Conservation (phyloP, 2,888 invertebrate species). For the Octodonta nipae region DNA sequence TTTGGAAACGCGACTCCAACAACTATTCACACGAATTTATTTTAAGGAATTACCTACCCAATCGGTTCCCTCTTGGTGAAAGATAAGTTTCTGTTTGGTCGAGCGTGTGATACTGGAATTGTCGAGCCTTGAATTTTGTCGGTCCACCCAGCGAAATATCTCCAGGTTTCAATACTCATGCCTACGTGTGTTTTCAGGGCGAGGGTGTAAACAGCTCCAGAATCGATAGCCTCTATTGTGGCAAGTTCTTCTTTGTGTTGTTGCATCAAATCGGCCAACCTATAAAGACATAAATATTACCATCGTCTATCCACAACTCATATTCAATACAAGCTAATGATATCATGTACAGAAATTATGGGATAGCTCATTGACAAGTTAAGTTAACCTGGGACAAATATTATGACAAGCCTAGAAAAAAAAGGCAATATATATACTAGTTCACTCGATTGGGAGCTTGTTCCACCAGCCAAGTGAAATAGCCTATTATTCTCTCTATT, state of each 20-base stretch:
- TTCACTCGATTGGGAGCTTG: too few relatives aligned
- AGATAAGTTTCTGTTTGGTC: conserved; percentile 80
- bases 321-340: too few relatives aligned
- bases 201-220: conserved; percentile 91
- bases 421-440: too few relatives aligned
- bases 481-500: too few relatives aligned
- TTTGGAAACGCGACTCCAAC: too few relatives aligned
- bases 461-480: too few relatives aligned
- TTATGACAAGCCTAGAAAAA: too few relatives aligned
- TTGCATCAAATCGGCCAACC: conserved; percentile 89
- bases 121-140: conserved; percentile 89
- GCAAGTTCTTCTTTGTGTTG: conserved; percentile 88
- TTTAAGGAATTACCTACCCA: conserved; percentile 40
- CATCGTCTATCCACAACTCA: too few relatives aligned
- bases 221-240: conserved; percentile 84
- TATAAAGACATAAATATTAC: conserved; percentile 29
- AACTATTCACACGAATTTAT: too few relatives aligned
- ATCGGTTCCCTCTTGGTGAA: conserved; percentile 84
- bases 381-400: too few relatives aligned
- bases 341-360: too few relatives aligned
- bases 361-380: too few relatives aligned
- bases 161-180: conserved; percentile 95
- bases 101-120: conserved; percentile 82
- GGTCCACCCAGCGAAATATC: conserved; percentile 93
- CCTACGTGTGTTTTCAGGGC: conserved; percentile 93